Evolutionary conservation across 2,113 vertebrate species (phyloP), one percentile per base, ranked within the genome.

Genomic region (Mesitornis unicolor): DNA sequence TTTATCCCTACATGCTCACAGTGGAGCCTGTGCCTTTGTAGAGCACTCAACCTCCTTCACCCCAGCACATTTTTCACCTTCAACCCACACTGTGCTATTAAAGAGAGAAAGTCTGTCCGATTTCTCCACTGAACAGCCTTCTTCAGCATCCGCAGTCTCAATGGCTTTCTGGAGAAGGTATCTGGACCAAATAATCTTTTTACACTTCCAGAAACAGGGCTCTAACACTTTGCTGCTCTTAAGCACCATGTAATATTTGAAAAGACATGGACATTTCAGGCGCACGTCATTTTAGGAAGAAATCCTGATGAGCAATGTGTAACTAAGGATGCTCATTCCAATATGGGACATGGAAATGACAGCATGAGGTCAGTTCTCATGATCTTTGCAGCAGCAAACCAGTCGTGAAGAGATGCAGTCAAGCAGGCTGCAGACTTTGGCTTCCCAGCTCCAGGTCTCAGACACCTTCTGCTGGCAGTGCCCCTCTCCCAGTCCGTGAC

Each of bases 181-280:
- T 5, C 33, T 33, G 40, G 38, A 8, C 54, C 45, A 63, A 25
- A 59, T 3, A 45, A 73, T 40, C 16, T 24, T 33, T 26, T 68
- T 17, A 9, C 8, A 2, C 48, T 45, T 54, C 15, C 48, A 57
- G 22, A 24, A 56, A 56, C 2, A n/a, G 7, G 4, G 20, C 19
- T 73, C 47, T 48, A 48, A 48, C 0, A 13, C 19, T 80, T 70
- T 9, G 6, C 31, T 85, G 63, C 22, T 73, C 31, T 31, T 38
- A 51, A 79, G 65, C 3, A 3, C 40, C 22, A 6, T 9, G 38
- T 10, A 17, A 6, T 2, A 8, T 28, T 21, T 54, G 42, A 86
- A 83, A 22, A 0, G 0, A 4, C 43, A 28, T 0, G 0, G 18
- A 3, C 13, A 17, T 50, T 75, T 40, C 7, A 78, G n/a, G 8